Conservation (phyloP, 2,113 vertebrate genomes). For the Craseonycteris thonglongyai region DNA sequence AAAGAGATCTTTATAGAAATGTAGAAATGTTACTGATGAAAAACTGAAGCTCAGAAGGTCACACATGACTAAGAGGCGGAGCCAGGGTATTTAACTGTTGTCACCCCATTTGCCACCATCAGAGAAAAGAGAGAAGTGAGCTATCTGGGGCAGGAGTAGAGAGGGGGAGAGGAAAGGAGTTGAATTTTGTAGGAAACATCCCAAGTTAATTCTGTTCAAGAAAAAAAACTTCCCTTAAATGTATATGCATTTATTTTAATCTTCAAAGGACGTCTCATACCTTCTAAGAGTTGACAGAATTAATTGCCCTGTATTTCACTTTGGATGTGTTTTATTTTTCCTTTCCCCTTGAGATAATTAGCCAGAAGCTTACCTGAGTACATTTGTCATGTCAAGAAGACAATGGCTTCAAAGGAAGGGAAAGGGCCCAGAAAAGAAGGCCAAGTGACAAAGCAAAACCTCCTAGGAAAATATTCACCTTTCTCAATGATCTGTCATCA, state of each 20-base stretch:
- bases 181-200: not conserved
- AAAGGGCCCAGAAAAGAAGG: conserved; percentile 14
- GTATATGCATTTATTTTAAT: not conserved
- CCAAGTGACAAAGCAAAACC: conserved; percentile 15
- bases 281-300: not conserved
- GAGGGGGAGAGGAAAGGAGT: not conserved
- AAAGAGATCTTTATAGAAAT: not conserved
- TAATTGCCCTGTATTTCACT: conserved; percentile 25
- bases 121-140: not conserved
- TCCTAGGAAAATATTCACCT: not conserved
- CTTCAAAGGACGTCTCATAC: not conserved
- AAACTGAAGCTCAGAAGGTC: not conserved
- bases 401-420: conserved; percentile 33
- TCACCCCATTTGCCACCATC: not conserved
- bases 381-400: conserved; percentile 49
- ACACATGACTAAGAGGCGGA: not conserved
- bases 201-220: not conserved
- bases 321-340: not conserved
- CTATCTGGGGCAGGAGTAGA: not conserved
- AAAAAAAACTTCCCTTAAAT: not conserved
- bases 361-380: conserved; percentile 15
- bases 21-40: not conserved
- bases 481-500: conserved; percentile 27
- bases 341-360: conserved; percentile 42
- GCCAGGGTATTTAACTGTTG: not conserved